Base-by-base conservation (phyloP, 2,888 invertebrate genomes). In the Pristionchus entomophagus region DNA sequence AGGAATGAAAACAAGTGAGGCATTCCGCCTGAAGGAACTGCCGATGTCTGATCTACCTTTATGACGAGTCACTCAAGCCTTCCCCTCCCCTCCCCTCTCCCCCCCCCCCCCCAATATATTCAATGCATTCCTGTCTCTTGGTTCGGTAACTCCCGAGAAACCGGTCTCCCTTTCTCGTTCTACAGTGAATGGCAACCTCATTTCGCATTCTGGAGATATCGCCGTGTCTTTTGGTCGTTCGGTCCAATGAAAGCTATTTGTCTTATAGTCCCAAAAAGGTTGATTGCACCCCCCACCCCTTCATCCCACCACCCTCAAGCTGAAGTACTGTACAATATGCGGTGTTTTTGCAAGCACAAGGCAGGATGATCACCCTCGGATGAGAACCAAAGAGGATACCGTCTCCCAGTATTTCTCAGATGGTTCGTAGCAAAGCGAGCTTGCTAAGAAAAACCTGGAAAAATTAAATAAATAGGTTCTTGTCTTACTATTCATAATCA, bases 1-100 rank as follows among this genome's bases (percentile, higher is more conserved):
- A n/a, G 41, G 73, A 73, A 45, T 41, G 73, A 73, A 73, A 73
- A 73, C 73, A 73, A 45, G 41, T 41, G 65, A 35, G 41, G 73
- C 73, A 19, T 73, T 41, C 8, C 41, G 65, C 35, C 8, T 8
- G 65, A 73, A 17, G 4, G 73, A 45, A 73, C n/a, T 26, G 14
- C 6, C 32, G 73, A 73, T 73, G 73, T 73, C n/a, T 73, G 73
- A 41, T n/a, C 38, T 65, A 35, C 65, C 65, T 35, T 59, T n/a
- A 59, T 62, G 38, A n/a, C n/a, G n/a, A 6, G 45, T 45, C 8
- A 45, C 73, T 73, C 41, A 26, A n/a, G 32, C 32, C 29, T 62
- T 35, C 65, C 35, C 65, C 19, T 35, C 1, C 19, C 65, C 3
- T 38, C 45, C 14, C 45, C 8, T 45, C 8, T 45, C 45, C 45